Evolutionary conservation across 2,797 vertebrate species (phyloP).

Genomic region (Phalloptychus januarius): DNA sequence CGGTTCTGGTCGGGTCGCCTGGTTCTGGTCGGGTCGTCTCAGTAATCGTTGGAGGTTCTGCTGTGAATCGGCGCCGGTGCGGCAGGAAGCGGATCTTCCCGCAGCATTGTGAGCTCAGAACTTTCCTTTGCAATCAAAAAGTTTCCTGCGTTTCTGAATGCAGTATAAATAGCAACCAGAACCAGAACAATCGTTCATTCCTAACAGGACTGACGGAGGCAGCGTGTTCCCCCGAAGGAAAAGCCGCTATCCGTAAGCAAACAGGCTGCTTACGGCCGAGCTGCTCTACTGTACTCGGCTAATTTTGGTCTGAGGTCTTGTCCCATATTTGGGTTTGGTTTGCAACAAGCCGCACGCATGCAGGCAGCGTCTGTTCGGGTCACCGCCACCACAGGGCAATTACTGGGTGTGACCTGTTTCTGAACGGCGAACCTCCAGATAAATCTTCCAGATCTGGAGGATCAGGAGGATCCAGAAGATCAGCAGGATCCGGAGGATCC

Average conservation of each 20-base stretch:
- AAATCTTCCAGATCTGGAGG: constrained; percentile 18
- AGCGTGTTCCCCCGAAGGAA: constrained; percentile 44
- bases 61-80: constrained; percentile 33
- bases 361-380: constrained; percentile 68
- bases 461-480: constrained; percentile 18
- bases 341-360: constrained; percentile 67
- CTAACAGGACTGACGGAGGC: constrained; percentile 58
- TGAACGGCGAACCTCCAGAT: constrained; percentile 26
- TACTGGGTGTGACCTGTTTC: constrained; percentile 70
- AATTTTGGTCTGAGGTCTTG: constrained; percentile 74
- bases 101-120: constrained; percentile 65
- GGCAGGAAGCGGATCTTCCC: constrained; percentile 68
- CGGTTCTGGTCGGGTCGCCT: no score
- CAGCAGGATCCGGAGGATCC: constrained; percentile 31
- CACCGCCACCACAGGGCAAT: constrained; percentile 69
- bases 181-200: constrained; percentile 72
- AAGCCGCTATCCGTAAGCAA: constrained; percentile 27
- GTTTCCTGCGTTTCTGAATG: constrained; percentile 76
- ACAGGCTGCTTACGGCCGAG: constrained; percentile 11
- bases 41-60: no score
- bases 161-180: constrained; percentile 71
- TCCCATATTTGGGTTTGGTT: constrained; percentile 72
- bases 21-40: no score
- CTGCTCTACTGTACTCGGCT: constrained; percentile 55
- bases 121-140: constrained; percentile 71